Percentiles rank a stretch among this genome's conserved stretches.
phyloP scores from a whole-genome alignment of 2,113 vertebrate genomes.

The Collichthys lucidus region DNA sequence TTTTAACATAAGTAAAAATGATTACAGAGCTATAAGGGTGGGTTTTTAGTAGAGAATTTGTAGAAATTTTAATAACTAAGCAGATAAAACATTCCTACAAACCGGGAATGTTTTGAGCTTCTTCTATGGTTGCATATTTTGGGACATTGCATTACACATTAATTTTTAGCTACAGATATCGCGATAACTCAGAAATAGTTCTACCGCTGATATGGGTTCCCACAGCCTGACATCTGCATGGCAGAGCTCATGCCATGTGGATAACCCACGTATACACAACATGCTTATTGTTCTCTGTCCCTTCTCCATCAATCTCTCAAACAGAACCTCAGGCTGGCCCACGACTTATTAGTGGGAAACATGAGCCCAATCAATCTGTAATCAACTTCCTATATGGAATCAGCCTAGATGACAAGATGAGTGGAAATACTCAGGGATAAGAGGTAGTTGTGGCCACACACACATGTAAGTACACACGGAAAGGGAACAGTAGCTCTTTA shows the following conservation, averaged over 20 bases:
- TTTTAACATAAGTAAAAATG: neutral
- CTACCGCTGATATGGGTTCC: slow-evolving; percentile 5
- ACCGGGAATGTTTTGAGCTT: neutral
- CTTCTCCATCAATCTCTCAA: slow-evolving; percentile 48
- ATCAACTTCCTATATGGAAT: slow-evolving; percentile 76
- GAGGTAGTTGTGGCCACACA: slow-evolving; percentile 65
- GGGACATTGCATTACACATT: neutral
- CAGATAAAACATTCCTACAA: neutral
- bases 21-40: neutral
- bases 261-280: slow-evolving; percentile 48
- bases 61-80: neutral
- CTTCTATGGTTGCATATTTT: neutral
- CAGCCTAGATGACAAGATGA: slow-evolving; percentile 71
- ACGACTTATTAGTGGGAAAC: slow-evolving; percentile 59
- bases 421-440: slow-evolving; percentile 70
- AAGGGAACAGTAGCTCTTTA: slow-evolving; percentile 81
- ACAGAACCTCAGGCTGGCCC: slow-evolving; percentile 55
- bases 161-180: neutral
- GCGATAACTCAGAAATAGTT: neutral
- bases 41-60: too few relatives aligned
- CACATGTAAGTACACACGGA: slow-evolving; percentile 38
- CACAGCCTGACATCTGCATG: slow-evolving; percentile 11
- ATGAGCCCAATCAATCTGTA: slow-evolving; percentile 77
- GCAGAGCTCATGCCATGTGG: neutral
- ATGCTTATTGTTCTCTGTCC: slow-evolving; percentile 55